Conservation (phyloP, 1,140 invertebrate genomes). For the Apis dorsata region DNA sequence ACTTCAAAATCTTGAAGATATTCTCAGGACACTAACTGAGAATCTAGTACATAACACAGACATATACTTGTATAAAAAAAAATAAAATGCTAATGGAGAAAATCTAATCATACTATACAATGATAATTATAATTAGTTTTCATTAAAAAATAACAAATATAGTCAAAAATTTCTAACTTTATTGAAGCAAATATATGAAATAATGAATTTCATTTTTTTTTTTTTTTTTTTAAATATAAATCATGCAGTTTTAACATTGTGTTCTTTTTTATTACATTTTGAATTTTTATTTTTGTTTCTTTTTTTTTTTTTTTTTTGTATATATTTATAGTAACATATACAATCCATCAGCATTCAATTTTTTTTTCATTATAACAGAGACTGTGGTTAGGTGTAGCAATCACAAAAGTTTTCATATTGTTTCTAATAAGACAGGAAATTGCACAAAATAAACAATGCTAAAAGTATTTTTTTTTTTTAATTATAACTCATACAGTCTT, state of each 20-base stretch:
- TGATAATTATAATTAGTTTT: neutral
- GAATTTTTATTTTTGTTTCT: no score
- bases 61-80: slow-evolving; percentile 40
- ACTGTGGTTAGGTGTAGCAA: slow-evolving; percentile 35
- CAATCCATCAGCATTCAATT: slow-evolving; percentile 51
- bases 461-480: slow-evolving; percentile 2
- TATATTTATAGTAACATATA: neutral
- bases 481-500: slow-evolving; percentile 44
- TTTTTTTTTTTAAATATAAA: no score
- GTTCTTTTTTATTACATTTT: no score
- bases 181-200: slow-evolving; percentile 9
- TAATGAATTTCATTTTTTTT: neutral
- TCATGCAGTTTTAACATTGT: no score
- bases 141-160: slow-evolving; percentile 14
- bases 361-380: slow-evolving; percentile 36
- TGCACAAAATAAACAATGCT: slow-evolving; percentile 8
- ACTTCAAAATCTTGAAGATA: slow-evolving; percentile 51
- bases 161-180: slow-evolving; percentile 9
- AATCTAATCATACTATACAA: neutral
- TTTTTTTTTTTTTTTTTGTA: neutral
- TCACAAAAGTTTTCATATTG: slow-evolving; percentile 31
- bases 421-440: slow-evolving; percentile 33
- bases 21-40: slow-evolving; percentile 40
- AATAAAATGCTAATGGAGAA: slow-evolving; percentile 55
- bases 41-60: slow-evolving; percentile 52